Evolutionary conservation across 2,797 vertebrate genomes (phyloP), one percentile per base, ranked within the genome.

Genomic region (Diceros bicornis): DNA sequence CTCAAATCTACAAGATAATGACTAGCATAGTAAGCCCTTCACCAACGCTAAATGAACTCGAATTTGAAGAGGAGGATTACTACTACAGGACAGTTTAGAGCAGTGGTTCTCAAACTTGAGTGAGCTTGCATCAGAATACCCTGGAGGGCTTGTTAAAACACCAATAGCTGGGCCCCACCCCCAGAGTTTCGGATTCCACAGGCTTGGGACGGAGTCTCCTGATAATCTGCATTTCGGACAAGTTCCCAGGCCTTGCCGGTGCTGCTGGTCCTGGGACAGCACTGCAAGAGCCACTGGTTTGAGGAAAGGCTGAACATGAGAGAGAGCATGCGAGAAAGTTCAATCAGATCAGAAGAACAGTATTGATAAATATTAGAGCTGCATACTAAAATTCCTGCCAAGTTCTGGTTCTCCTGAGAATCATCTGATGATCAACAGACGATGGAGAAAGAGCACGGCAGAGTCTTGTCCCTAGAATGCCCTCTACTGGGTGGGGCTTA

Each of bases 321-420:
- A 83, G 25, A 90, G 61, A 55, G 29, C 44, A 57, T n/a, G 50
- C 12, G 3, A 68, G 57, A 85, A 83, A 90, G 20, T 55, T 79
- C 68, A 61, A 9, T 83, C 32, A 84, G 57, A 79, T 32, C 52
- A 91, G 72, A 85, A 89, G 89, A 89, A 77, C 32, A 62, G 41
- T 64, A 78, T 68, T 75, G 78, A 88, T 93, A 88, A 97, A 64
- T 84, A 83, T 47, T 72, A 69, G 44, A 91, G 78, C 27, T 62
- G 69, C 44, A 91, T 87, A 77, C 47, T 23, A 7, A 34, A 81
- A 66, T 82, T 91, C 90, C 71, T 96, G 89, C 94, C 86, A 97
- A 91, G 62, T 79, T 69, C 52, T 85, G 29, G 21, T 71, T 75
- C 89, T 93, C 55, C 50, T 50, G 47, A 81, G 16, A n/a, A 96